These are phyloP conservation scores for Exephanes ischioxanthus DNA, from an alignment of 2,888 invertebrate species.

Conservation along the genomic window DNA sequence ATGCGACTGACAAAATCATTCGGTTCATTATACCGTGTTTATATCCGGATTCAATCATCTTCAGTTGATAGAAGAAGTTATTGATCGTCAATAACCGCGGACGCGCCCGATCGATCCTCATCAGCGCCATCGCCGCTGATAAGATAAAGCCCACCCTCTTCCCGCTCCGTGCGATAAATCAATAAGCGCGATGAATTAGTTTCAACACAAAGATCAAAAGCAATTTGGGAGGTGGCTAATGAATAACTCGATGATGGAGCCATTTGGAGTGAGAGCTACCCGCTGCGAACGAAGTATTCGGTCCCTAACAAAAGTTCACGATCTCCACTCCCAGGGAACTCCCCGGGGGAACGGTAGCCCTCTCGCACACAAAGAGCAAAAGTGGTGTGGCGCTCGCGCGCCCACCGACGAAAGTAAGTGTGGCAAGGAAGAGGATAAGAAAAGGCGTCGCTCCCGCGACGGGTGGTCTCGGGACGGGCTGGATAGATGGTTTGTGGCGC, in stretches of 20 bases:
- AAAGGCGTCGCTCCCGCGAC: constrained; percentile 35
- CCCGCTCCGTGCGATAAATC: not conserved
- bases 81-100: not conserved
- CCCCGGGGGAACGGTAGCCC: not conserved
- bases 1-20: no score
- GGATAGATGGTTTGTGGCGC: constrained; percentile 49
- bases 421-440: constrained; percentile 23
- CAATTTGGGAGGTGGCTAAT: constrained; percentile 50
- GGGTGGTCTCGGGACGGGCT: not conserved
- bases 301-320: constrained; percentile 37
- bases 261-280: not conserved
- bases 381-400: not conserved
- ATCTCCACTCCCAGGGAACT: constrained; percentile 22
- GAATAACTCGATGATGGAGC: constrained; percentile 45
- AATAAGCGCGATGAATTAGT: constrained; percentile 6
- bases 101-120: not conserved
- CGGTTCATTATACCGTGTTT: no score
- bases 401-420: constrained; percentile 7
- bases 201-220: constrained; percentile 28
- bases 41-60: no score
- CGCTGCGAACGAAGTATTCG: constrained; percentile 6
- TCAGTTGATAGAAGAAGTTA: not conserved
- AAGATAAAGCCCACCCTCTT: not conserved
- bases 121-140: not conserved
- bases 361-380: constrained; percentile 12